phyloP scores from a whole-genome alignment of 1,140 invertebrate genomes.

The Drosophila parabipectinata region DNA sequence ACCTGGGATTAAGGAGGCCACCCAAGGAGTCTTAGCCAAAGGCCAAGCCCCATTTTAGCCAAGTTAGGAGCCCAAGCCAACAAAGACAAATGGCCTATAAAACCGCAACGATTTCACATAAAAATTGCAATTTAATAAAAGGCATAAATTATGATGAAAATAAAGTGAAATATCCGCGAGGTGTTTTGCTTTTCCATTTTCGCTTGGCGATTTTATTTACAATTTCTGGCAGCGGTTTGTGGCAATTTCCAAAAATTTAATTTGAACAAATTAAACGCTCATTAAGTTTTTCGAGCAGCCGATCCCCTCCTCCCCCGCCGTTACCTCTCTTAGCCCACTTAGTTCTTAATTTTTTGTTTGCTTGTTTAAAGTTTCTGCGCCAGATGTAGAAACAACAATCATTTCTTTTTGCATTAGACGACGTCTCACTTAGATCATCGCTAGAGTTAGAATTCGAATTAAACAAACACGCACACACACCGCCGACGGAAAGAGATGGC shows the following conservation, averaged over 20 bases:
- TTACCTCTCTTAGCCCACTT: background rate
- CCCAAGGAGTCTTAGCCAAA: slow-evolving; percentile 7
- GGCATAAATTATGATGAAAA: slow-evolving; percentile 31
- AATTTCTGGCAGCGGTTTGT: slow-evolving; percentile 4
- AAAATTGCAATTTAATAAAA: slow-evolving; percentile 40
- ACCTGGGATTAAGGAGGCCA: slow-evolving; percentile 2
- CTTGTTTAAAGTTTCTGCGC: slow-evolving; percentile 58
- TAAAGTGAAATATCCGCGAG: slow-evolving; percentile 48
- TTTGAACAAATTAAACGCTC: slow-evolving; percentile 76
- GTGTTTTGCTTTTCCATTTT: slow-evolving; percentile 37
- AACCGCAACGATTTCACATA: slow-evolving; percentile 44
- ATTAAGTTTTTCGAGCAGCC: slow-evolving; percentile 63
- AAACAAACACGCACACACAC: slow-evolving; percentile 60
- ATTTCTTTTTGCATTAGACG: slow-evolving; percentile 54
- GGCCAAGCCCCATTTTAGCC: background rate
- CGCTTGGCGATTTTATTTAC: slow-evolving; percentile 43
- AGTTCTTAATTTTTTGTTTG: slow-evolving; percentile 3
- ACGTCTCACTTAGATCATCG: slow-evolving; percentile 79
- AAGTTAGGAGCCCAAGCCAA: background rate
- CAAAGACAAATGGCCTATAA: background rate
- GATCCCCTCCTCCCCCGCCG: no score
- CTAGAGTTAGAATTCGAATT: slow-evolving; percentile 79
- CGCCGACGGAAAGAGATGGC: background rate
- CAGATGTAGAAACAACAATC: slow-evolving; percentile 61
- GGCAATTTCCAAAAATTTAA: slow-evolving; percentile 53